Conservation (phyloP, 2,797 vertebrate species). For the Alosa sapidissima region DNA sequence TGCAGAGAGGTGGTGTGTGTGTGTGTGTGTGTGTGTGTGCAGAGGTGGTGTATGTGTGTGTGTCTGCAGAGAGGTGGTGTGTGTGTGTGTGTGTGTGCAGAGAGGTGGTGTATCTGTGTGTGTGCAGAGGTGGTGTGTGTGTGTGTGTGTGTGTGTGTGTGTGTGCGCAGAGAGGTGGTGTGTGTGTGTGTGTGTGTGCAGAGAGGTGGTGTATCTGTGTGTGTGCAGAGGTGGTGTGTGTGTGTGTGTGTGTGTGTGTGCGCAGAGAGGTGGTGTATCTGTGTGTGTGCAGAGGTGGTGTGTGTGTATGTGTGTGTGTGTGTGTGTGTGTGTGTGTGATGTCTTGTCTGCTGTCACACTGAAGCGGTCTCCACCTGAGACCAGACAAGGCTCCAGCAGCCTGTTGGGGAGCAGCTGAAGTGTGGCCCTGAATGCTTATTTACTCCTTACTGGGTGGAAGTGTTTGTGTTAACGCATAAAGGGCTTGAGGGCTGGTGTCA, state of each 20-base stretch:
- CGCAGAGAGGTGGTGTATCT: neutral
- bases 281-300: no score
- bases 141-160: conserved; percentile 19
- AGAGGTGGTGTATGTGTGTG: conserved; percentile 22
- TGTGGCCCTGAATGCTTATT: conserved; percentile 37
- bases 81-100: conserved; percentile 1
- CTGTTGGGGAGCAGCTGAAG: conserved; percentile 35
- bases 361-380: conserved; percentile 35
- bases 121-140: neutral
- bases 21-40: conserved; percentile 20
- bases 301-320: no score
- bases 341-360: conserved; percentile 13
- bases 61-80: neutral
- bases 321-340: no score
- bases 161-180: neutral
- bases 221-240: no score
- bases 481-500: neutral
- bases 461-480: neutral
- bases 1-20: no score
- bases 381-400: neutral
- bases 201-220: conserved; percentile 27
- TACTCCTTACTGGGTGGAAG: neutral
- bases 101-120: conserved; percentile 11
- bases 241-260: conserved; percentile 19
- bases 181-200: conserved; percentile 15